Conservation (phyloP, 2,888 invertebrate species). For the Eristalis arbustorum region DNA sequence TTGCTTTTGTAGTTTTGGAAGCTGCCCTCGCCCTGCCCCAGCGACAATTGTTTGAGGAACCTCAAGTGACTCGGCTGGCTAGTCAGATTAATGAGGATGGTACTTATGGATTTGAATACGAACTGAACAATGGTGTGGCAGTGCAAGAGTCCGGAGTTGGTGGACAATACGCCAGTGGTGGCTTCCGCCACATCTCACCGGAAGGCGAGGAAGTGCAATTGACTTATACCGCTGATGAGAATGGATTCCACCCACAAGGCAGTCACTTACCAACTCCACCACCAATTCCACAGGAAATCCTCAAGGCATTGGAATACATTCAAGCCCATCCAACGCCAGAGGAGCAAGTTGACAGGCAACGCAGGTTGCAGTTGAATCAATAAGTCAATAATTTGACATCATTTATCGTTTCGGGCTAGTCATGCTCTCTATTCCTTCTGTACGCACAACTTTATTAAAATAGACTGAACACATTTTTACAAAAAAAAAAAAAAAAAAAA, state of each 20-base stretch:
- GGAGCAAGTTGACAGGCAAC: conserved; percentile 73
- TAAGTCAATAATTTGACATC: conserved; percentile 9
- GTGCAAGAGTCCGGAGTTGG: conserved; percentile 82
- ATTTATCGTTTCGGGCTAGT: background rate
- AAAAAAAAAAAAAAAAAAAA: background rate
- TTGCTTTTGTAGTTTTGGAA: conserved; percentile 69
- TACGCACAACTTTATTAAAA: conserved; percentile 5
- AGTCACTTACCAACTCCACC: conserved; percentile 76
- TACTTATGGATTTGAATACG: conserved; percentile 79
- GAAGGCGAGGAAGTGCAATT: conserved; percentile 75
- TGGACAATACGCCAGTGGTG: conserved; percentile 79
- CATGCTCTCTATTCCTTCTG: background rate
- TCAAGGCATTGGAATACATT: conserved; percentile 75
- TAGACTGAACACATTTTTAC: conserved; percentile 45
- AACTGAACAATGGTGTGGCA: conserved; percentile 83
- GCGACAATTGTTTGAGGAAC: background rate
- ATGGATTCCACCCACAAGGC: conserved; percentile 77
- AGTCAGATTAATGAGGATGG: conserved; percentile 77
- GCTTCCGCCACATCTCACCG: conserved; percentile 74
- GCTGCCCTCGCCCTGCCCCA: conserved; percentile 52
- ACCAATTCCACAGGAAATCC: conserved; percentile 76
- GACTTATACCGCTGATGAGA: conserved; percentile 75
- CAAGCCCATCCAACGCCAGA: conserved; percentile 76
- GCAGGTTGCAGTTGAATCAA: conserved; percentile 42
- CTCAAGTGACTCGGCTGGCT: conserved; percentile 20